Base-by-base conservation (phyloP, 2,888 invertebrate genomes). In the Apotomis capreana region DNA sequence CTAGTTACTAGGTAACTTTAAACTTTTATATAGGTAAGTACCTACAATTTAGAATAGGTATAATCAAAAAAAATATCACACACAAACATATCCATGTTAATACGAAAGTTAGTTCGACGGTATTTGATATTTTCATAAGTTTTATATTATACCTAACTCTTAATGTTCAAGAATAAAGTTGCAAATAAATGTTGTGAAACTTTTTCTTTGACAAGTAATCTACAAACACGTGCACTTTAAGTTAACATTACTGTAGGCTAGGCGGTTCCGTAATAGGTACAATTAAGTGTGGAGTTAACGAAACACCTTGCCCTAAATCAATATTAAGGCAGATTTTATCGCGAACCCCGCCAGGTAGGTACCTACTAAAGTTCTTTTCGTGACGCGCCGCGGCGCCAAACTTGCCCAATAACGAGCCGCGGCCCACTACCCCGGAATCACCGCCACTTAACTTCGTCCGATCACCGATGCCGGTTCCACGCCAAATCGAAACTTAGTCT, bases 281-380 rank as follows among this genome's bases (percentile, higher is more conserved):
- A 70, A 69, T 77, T 76, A 70, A 70, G 64, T 74, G 77, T 68
- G 71, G 75, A 77, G 76, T 77, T 78, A 77, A 79, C 77, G 75
- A 77, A 79, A 80, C 80, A 79, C 83, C 81, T 83, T 82, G 82
- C 79, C 80, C 79, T 75, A 74, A 85, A 84, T 85, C 85, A 83
- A 83, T 84, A 82, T 82, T 74, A 78, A 76, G 74, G 74, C 75
- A 73, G 85, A 86, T 85, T 83, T 84, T 82, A 85, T 84, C 83
- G 83, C 77, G 73, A 79, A 74, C 76, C 75, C 70, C 76, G 78
- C 78, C 72, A 77, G 82, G 75, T 81, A 81, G 40, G 40, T 40
- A 40, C 26, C 26, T 26, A 26, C 68, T 77, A 72, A 70, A 71
- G 59, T 71, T 74, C 61, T 68, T 74, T 73, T 60, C 74, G 73